These are phyloP conservation scores for Pleuronectes platessa DNA, from an alignment of 2,113 vertebrate genomes.

Conservation along the genomic window DNA sequence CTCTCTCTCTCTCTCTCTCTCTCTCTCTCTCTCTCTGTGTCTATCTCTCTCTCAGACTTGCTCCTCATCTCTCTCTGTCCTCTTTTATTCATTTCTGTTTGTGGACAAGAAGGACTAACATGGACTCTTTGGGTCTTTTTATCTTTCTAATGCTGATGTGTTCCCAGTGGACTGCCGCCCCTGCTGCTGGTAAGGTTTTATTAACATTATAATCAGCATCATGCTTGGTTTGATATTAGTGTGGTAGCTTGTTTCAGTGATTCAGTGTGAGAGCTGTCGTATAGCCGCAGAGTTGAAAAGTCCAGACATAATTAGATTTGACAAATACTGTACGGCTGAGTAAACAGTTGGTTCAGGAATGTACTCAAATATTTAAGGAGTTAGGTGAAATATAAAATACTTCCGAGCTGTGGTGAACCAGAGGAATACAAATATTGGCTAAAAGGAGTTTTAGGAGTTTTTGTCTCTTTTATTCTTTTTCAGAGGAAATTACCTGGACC, in stretches of 20 bases:
- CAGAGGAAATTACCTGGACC: slow-evolving; percentile 76
- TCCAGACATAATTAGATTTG: neutral
- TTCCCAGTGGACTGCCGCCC: slow-evolving; percentile 52
- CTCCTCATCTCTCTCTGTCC: slow-evolving; percentile 29
- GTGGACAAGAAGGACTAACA: slow-evolving; percentile 66
- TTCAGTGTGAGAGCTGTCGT: slow-evolving; percentile 15
- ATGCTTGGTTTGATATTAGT: slow-evolving; percentile 22
- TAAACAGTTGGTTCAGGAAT: neutral
- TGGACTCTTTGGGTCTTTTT: slow-evolving; percentile 73
- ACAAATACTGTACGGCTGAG: neutral
- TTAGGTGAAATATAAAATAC: neutral
- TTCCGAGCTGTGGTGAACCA: neutral
- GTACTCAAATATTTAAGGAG: neutral
- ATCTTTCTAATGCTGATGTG: slow-evolving; percentile 55
- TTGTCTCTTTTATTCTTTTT: slow-evolving; percentile 45
- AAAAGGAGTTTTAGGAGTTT: neutral
- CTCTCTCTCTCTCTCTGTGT: neutral
- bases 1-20: neutral
- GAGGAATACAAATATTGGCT: neutral
- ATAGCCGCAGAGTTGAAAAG: neutral
- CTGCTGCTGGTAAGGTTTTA: slow-evolving; percentile 69
- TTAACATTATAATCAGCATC: slow-evolving; percentile 39
- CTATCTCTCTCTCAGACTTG: neutral
- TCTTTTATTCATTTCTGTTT: slow-evolving; percentile 65
- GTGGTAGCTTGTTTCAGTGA: slow-evolving; percentile 15